Evolutionary conservation across 1,140 invertebrate species (phyloP).

Genomic region (Anoplolepis gracilipes): DNA sequence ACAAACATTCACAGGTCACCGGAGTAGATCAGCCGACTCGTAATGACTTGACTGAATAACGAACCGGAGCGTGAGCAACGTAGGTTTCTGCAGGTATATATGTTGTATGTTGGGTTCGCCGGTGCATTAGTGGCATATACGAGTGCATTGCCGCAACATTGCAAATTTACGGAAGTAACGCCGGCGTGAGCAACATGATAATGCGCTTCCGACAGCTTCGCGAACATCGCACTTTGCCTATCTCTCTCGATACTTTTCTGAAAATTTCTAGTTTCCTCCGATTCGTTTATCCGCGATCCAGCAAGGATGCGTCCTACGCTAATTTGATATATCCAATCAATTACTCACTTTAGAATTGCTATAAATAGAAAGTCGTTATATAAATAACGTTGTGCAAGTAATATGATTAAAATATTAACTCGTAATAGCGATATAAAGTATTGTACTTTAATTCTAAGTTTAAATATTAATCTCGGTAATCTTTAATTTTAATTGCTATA

Average conservation of each 20-base stretch:
- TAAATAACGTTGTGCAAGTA: conserved; percentile 38
- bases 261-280: conserved; percentile 19
- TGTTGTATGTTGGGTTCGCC: conserved; percentile 22
- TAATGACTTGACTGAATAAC: conserved; percentile 75
- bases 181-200: conserved; percentile 49
- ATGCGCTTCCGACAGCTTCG: conserved; percentile 57
- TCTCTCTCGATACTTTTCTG: conserved; percentile 35
- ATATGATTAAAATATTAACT: background rate
- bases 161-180: conserved; percentile 69
- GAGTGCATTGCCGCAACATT: conserved; percentile 31
- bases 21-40: conserved; percentile 62
- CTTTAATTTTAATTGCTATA: background rate
- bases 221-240: conserved; percentile 58
- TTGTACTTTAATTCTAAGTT: background rate
- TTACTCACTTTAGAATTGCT: background rate
- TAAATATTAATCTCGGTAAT: background rate
- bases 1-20: conserved; percentile 82
- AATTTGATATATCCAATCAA: background rate
- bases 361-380: conserved; percentile 52
- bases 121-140: conserved; percentile 30
- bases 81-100: conserved; percentile 65
- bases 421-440: background rate
- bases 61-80: conserved; percentile 58
- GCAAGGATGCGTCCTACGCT: conserved; percentile 23
- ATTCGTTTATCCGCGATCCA: background rate